Conservation (phyloP, 2,797 vertebrate genomes). For the Myiotriccus ornatus region DNA sequence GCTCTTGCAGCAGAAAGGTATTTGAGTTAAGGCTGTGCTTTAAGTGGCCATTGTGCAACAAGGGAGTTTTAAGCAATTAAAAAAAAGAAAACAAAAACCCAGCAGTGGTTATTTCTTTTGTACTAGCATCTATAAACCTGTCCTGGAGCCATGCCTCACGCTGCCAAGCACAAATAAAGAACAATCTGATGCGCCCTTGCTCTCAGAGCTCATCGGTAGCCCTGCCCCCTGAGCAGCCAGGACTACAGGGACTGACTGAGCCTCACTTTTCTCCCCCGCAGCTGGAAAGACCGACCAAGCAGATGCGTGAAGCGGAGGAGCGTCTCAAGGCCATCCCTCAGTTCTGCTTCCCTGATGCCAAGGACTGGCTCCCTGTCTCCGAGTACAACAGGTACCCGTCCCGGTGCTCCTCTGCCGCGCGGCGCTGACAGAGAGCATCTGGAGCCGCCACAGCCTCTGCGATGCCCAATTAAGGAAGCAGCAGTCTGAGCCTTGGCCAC, state of each 20-base stretch:
- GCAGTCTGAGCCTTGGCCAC: slow-evolving; percentile 13
- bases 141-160: not conserved
- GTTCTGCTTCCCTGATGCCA: slow-evolving; percentile 98
- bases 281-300: slow-evolving; percentile 96
- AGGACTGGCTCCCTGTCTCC: slow-evolving; percentile 94
- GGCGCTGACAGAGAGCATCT: not conserved
- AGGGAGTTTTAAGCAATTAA: not conserved
- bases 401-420: not conserved
- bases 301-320: slow-evolving; percentile 95
- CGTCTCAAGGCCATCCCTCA: slow-evolving; percentile 97
- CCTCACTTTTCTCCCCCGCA: slow-evolving; percentile 52
- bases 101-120: not conserved
- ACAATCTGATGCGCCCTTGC: not conserved
- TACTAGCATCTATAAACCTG: not conserved
- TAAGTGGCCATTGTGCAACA: not conserved
- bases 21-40: not conserved
- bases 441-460: not conserved
- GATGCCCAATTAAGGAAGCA: slow-evolving; percentile 44
- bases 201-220: not conserved
- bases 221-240: not conserved
- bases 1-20: not conserved
- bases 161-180: not conserved
- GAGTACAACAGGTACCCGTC: slow-evolving; percentile 89
- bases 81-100: not conserved
- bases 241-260: not conserved